phyloP scores from a whole-genome alignment of 2,113 vertebrate species.

The Origma solitaria region DNA sequence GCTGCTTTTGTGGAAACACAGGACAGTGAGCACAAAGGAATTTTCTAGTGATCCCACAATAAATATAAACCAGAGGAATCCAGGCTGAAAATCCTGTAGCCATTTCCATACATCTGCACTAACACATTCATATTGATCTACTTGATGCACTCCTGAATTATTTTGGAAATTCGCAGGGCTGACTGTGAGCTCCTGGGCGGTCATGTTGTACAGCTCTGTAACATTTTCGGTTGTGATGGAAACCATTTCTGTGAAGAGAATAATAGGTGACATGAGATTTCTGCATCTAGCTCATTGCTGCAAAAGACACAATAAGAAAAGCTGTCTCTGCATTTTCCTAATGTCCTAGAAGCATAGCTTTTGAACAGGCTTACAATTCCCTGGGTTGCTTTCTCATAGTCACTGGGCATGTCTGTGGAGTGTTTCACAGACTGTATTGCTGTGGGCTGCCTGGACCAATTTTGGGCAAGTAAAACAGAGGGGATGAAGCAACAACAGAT shows the following conservation, averaged over 20 bases:
- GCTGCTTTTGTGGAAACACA: slow-evolving; percentile 84
- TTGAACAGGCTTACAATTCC: background rate
- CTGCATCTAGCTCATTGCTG: background rate
- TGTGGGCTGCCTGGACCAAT: background rate
- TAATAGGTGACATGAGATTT: background rate
- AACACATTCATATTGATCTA: background rate
- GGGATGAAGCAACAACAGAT: background rate
- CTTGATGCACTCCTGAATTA: background rate
- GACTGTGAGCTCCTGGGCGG: background rate
- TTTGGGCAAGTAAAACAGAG: background rate
- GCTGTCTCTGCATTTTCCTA: background rate
- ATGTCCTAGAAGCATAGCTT: fast-evolving
- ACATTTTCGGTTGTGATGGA: slow-evolving; percentile 7
- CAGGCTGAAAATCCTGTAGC: slow-evolving; percentile 74
- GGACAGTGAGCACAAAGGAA: slow-evolving; percentile 82
- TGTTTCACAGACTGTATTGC: background rate
- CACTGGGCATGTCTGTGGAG: background rate
- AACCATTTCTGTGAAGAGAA: slow-evolving; percentile 46
- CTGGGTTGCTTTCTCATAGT: background rate
- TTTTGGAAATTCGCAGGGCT: background rate
- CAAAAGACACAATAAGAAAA: background rate
- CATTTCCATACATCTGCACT: slow-evolving; percentile 48
- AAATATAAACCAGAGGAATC: slow-evolving; percentile 82
- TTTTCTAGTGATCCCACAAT: slow-evolving; percentile 82
- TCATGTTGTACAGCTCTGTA: background rate